Evolutionary conservation across 92 coral and sea anemone species (phyloP), one percentile per base, ranked within the genome.

Genomic region (Heteractis magnifica): DNA sequence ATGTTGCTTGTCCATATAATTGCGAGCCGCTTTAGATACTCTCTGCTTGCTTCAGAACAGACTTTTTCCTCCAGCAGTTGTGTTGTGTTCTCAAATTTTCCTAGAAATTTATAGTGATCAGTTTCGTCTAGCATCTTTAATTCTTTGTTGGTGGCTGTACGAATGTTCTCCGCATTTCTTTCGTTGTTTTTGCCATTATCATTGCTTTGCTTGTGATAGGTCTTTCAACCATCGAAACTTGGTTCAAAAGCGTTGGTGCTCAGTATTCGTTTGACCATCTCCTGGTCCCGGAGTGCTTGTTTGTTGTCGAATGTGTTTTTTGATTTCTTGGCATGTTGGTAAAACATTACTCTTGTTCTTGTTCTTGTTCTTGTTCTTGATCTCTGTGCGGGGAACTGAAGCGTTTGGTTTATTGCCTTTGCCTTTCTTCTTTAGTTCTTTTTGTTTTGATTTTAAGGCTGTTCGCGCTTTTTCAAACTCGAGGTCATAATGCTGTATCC

Each of bases 1-100:
- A n/a, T n/a, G n/a, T n/a, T n/a, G n/a, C n/a, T n/a, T n/a, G n/a
- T n/a, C n/a, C 85, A 71, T 26, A 72, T 86, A 51, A 85, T 85
- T 51, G 52, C 49, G 52, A 72, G 50, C 71, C 85, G 65, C 51
- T 86, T 71, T 75, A 68, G 11, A n/a, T 86, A 86, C 72, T 86
- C 80, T 80, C 80, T 51, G 51, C 80, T 68, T 52, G 52, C 85
- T 65, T 71, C 71, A 51, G 34, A 49, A 72, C 48, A 65, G 75
- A 55, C 77, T 85, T 71, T 60, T 52, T 79, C 78, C 51, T 53
- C 72, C 79, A 26, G 26, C 26, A 41, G 77, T 65, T 68, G 85
- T 9, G 78, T 41, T 18, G 19, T 65, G 41, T 81, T 81, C 59
- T 81, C 85, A 55, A 60, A 75, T 75, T 81, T 81, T 48, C 78